Evolutionary conservation across 2,888 invertebrate species (phyloP).

Genomic region (Mythimna loreyi): DNA sequence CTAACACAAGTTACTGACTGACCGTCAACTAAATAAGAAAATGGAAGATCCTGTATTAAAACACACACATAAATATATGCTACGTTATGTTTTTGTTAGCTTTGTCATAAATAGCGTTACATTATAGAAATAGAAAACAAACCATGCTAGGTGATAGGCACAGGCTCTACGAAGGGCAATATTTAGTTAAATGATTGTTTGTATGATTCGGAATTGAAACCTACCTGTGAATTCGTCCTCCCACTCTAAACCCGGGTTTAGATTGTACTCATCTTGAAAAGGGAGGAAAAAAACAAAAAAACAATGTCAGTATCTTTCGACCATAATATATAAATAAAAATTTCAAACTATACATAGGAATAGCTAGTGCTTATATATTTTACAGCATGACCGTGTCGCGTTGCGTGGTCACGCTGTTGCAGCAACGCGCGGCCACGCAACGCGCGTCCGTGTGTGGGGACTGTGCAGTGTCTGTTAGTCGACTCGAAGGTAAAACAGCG

Average conservation of each 20-base stretch:
- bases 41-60: conserved; percentile 69
- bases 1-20: conserved; percentile 42
- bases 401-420: conserved; percentile 65
- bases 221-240: conserved; percentile 99
- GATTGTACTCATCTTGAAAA: conserved; percentile 99
- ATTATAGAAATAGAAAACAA: conserved; percentile 82
- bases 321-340: conserved; percentile 81
- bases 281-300: conserved; percentile 91
- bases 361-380: conserved; percentile 85
- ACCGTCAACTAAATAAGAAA: conserved; percentile 51
- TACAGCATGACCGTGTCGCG: conserved; percentile 85
- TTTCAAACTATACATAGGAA: conserved; percentile 85
- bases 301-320: conserved; percentile 90
- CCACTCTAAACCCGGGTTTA: conserved; percentile 99
- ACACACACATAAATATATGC: conserved; percentile 68
- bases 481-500: conserved; percentile 87
- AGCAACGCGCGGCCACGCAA: conserved; percentile 69
- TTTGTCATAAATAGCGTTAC: conserved; percentile 74
- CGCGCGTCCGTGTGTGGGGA: conserved; percentile 81
- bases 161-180: conserved; percentile 88
- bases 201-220: conserved; percentile 91
- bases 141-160: conserved; percentile 89
- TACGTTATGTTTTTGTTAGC: conserved; percentile 80
- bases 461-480: conserved; percentile 89
- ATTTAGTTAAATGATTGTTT: conserved; percentile 85